Evolutionary conservation across 1,140 invertebrate species (phyloP).

Genomic region (Macrotrachela quadricornifera): DNA sequence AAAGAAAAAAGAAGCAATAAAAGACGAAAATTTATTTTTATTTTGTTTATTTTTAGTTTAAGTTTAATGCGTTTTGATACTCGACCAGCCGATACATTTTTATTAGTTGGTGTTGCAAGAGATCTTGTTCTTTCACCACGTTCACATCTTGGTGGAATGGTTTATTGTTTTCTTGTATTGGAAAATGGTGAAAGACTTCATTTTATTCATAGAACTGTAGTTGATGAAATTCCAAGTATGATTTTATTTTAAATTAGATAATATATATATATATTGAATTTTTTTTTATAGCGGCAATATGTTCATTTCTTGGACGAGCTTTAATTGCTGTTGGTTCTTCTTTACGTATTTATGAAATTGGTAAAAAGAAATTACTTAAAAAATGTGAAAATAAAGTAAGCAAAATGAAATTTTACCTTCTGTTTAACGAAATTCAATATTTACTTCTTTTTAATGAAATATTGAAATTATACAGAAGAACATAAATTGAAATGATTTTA

Average conservation of each 20-base stretch:
- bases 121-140: constrained; percentile 70
- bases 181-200: constrained; percentile 54
- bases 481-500: background rate
- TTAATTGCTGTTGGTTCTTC: constrained; percentile 74
- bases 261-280: background rate
- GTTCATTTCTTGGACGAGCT: constrained; percentile 68
- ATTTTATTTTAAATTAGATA: background rate
- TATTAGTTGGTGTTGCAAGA: constrained; percentile 67
- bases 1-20: background rate
- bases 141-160: constrained; percentile 49
- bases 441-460: background rate
- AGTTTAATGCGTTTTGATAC: constrained; percentile 47
- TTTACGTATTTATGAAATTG: constrained; percentile 80
- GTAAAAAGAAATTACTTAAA: constrained; percentile 78
- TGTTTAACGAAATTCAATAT: background rate
- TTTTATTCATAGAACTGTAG: constrained; percentile 71
- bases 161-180: constrained; percentile 56
- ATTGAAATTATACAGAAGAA: background rate
- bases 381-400: constrained; percentile 91
- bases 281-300: constrained; percentile 50
- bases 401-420: background rate
- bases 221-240: constrained; percentile 53
- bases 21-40: background rate
- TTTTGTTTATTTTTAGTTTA: constrained; percentile 35
- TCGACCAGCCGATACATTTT: constrained; percentile 45